These are phyloP conservation scores for Bugulina stolonifera DNA, from an alignment of 2,888 invertebrate species.

Conservation along the genomic window DNA sequence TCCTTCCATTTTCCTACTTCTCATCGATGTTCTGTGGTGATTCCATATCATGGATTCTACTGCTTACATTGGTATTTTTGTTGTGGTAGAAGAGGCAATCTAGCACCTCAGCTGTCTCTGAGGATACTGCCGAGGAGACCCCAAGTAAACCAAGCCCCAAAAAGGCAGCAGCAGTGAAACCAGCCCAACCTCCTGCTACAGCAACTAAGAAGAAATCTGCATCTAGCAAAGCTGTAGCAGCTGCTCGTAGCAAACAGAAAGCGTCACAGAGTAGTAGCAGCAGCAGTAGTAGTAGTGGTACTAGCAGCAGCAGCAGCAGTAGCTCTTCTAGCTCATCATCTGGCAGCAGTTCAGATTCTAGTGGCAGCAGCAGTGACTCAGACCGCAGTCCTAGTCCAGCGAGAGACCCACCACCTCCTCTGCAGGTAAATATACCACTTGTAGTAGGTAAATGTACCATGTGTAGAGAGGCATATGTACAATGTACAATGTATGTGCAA, in stretches of 20 bases:
- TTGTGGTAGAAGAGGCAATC: background rate
- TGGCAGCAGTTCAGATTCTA: background rate
- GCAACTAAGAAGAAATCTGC: background rate
- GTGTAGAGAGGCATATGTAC: too few species aligned
- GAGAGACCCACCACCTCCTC: too few species aligned
- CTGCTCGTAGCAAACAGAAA: background rate
- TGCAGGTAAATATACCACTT: too few species aligned
- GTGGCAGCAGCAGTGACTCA: background rate
- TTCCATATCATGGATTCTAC: too few species aligned
- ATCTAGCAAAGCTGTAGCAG: background rate
- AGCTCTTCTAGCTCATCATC: background rate
- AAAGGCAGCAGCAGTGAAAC: background rate
- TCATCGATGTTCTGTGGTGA: too few species aligned
- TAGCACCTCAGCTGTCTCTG: background rate
- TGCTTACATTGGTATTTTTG: too few species aligned
- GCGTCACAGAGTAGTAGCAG: background rate
- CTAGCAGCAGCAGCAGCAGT: background rate
- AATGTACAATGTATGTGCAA: too few species aligned
- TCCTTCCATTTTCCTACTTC: too few species aligned
- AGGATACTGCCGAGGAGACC: background rate
- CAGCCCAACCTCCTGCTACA: background rate
- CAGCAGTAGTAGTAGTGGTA: constrained; percentile 2
- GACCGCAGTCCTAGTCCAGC: background rate
- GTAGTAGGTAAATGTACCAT: too few species aligned
- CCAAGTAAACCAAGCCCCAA: background rate